Conservation (phyloP, 2,888 invertebrate genomes). For the Agelastica alni region DNA sequence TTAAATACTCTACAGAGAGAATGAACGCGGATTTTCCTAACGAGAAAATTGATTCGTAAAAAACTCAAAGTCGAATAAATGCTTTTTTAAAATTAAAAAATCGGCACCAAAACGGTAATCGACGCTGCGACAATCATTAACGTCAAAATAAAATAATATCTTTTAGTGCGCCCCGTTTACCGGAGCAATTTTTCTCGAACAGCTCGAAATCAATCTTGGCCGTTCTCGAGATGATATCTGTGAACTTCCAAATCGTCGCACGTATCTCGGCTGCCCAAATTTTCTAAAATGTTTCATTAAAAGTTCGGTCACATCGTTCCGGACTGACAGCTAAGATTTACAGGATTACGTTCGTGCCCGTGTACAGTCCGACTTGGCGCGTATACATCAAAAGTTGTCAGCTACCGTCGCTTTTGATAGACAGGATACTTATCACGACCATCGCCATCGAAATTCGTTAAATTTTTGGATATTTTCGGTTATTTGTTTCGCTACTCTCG, state of each 20-base stretch:
- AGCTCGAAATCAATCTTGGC: slow-evolving; percentile 27
- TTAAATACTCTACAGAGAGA: too few relatives aligned
- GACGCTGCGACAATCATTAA: too few relatives aligned
- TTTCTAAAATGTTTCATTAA: slow-evolving; percentile 38
- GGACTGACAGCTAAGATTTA: slow-evolving; percentile 46
- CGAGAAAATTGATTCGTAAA: too few relatives aligned
- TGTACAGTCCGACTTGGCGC: slow-evolving; percentile 43
- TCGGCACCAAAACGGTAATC: background rate
- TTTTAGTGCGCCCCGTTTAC: background rate
- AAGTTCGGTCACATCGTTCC: slow-evolving; percentile 41
- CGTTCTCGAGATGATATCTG: slow-evolving; percentile 27
- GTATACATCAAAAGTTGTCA: slow-evolving; percentile 49
- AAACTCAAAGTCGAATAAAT: too few relatives aligned
- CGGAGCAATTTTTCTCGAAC: slow-evolving; percentile 13
- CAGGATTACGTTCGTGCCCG: slow-evolving; percentile 44
- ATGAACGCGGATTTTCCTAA: too few relatives aligned
- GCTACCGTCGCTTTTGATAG: slow-evolving; percentile 43
- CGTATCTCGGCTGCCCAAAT: slow-evolving; percentile 34
- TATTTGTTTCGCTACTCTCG: too few relatives aligned
- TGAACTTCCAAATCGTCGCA: slow-evolving; percentile 32
- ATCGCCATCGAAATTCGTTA: slow-evolving; percentile 31
- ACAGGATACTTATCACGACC: slow-evolving; percentile 34
- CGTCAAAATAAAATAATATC: too few relatives aligned
- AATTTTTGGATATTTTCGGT: slow-evolving; percentile 26
- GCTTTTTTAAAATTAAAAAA: background rate